Evolutionary conservation across 2,888 invertebrate species (phyloP), one percentile per base, ranked within the genome.

Genomic region (Eristalis pertinax): DNA sequence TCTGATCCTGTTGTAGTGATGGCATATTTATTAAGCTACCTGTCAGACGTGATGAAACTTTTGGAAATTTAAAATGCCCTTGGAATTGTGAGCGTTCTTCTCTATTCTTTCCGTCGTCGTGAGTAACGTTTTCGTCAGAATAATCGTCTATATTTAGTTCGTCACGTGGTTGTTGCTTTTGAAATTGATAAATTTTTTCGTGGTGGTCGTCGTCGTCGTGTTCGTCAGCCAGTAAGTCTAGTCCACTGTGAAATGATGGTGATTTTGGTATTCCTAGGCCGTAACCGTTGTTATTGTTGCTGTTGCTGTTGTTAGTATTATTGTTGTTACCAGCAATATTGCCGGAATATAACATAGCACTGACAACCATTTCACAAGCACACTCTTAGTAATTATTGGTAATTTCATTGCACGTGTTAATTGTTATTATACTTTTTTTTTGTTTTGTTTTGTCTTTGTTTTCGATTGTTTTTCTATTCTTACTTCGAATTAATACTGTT

Each of bases 231-330:
- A 96, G 96, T 91, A 96, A 95, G 93, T 97, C 97, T 90, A 97
- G 94, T 81, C 97, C 97, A 93, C 97, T 96, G 93, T 97, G 97
- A 93, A 97, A 97, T 92, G 97, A 97, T 89, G 97, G 97, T 91
- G 97, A 97, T 93, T 97, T 97, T 90, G 97, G 97, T 92, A 97
- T 96, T 89, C 97, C 96, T 92, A 96, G 94, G 90, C 92, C 92
- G 77, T 91, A 91, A 68, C 91, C 90, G 79, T 89, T 88, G 85
- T 84, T 82, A 56, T 88, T 88, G 56, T 95, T 94, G 91, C 95
- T 94, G 89, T 89, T 90, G 89, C 87, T 90, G 91, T 89, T 85
- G 76, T 70, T 89, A 76, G 78, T 83, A 87, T 79, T 89, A 83
- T 84, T 89, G 82, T 84, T 89, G 89, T 85, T 89, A 81, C 92